Conservation (phyloP, 2,113 vertebrate species). For the Baryphthengus martii region DNA sequence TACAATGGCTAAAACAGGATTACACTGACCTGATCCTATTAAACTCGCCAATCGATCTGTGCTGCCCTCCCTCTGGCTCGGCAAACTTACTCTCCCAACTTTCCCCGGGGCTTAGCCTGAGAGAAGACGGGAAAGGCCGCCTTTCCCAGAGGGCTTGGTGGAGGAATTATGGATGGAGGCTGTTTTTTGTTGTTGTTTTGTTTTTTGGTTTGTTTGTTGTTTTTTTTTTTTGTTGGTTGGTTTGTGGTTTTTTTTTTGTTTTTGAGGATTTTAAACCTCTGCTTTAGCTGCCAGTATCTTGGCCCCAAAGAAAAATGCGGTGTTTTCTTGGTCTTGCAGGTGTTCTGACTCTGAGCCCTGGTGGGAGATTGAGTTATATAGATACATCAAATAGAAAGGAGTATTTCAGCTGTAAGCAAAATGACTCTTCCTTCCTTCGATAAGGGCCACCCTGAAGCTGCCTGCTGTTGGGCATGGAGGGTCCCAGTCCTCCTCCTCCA, state of each 20-base stretch:
- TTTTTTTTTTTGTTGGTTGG: too few relatives aligned
- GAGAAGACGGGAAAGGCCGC: neutral
- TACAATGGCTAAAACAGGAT: constrained; percentile 78
- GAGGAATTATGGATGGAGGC: neutral
- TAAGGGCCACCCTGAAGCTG: neutral
- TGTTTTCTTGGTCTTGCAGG: neutral
- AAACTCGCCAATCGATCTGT: constrained; percentile 65
- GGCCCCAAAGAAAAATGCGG: rapidly evolving
- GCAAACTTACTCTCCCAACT: constrained; percentile 48
- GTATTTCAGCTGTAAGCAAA: rapidly evolving
- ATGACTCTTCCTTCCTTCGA: neutral
- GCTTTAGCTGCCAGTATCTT: neutral
- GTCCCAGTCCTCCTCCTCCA: neutral
- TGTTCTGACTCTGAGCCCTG: neutral
- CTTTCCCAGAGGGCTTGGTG: neutral
- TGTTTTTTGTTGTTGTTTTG: too few relatives aligned
- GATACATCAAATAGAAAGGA: neutral
- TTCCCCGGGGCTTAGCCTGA: neutral
- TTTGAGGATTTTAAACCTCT: neutral
- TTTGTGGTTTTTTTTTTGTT: too few relatives aligned
- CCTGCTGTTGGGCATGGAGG: too few relatives aligned
- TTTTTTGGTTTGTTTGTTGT: too few relatives aligned
- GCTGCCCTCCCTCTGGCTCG: constrained; percentile 59
- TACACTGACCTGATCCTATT: constrained; percentile 82
- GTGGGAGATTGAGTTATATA: rapidly evolving